phyloP scores from a whole-genome alignment of 2,888 invertebrate genomes.

The Drosophila anceps region DNA sequence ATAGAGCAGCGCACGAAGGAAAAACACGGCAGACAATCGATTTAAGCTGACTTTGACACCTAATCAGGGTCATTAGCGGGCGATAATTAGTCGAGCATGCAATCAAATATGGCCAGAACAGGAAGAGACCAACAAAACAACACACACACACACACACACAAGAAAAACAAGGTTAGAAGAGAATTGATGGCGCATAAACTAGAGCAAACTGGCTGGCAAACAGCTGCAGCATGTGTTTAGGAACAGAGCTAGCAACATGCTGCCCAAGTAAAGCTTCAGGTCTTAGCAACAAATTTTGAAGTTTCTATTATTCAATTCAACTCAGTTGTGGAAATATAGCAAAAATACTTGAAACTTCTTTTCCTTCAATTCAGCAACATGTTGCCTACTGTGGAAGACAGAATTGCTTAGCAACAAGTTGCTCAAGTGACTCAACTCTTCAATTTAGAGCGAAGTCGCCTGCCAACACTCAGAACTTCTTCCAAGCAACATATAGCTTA shows the following conservation, averaged over 20 bases:
- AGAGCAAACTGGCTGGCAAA: neutral
- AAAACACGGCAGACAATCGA: constrained; percentile 56
- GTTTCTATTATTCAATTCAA: neutral
- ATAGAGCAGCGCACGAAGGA: constrained; percentile 27
- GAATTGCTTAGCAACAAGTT: neutral
- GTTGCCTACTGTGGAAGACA: neutral
- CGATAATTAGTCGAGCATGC: constrained; percentile 54
- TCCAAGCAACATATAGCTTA: neutral
- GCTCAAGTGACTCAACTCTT: neutral
- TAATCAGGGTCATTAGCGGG: constrained; percentile 57
- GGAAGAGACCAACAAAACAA: constrained; percentile 9
- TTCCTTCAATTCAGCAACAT: neutral
- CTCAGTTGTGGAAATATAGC: neutral
- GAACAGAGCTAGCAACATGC: neutral
- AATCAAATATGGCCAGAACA: constrained; percentile 53
- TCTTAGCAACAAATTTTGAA: neutral
- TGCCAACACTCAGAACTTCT: neutral
- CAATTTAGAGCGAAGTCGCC: neutral
- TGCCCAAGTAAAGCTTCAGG: neutral
- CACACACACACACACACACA: no score
- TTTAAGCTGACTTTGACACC: constrained; percentile 75
- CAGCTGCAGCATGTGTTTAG: neutral
- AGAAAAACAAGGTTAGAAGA: constrained; percentile 11
- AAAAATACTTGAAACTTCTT: neutral
- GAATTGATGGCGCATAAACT: neutral